Conservation (phyloP, 2,113 vertebrate genomes). For the Lagopus leucura region DNA sequence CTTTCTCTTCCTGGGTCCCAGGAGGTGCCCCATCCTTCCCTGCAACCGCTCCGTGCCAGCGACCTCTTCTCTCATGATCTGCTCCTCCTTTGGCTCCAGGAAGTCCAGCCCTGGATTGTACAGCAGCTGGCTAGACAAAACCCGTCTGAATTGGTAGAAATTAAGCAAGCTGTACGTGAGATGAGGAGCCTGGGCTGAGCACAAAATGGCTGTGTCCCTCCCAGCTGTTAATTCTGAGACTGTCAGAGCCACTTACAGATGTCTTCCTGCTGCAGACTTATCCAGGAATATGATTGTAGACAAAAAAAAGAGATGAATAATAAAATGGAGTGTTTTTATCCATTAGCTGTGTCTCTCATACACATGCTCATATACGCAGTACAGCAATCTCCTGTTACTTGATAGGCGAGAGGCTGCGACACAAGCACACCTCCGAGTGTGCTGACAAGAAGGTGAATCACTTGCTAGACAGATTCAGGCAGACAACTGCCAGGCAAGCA, state of each 20-base stretch:
- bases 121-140: neutral
- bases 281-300: neutral
- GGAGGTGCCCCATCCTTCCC: neutral
- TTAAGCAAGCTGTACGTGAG: neutral
- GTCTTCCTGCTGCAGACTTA: neutral
- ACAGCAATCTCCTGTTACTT: neutral
- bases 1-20: neutral
- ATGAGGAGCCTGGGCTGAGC: neutral
- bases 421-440: neutral
- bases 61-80: neutral
- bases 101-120: neutral
- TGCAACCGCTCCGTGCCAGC: neutral
- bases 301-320: neutral
- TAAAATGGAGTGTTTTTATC: neutral
- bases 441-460: neutral
- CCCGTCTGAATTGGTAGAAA: neutral
- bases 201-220: neutral
- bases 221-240: neutral
- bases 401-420: neutral
- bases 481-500: neutral
- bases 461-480: neutral
- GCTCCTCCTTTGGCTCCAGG: neutral
- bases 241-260: neutral
- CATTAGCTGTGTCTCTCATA: neutral
- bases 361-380: neutral